A percentile compares a stretch with the other conserved stretches of the same genome.
Evolutionary conservation across 2,113 vertebrate genomes (phyloP).

Genomic region (Ascaphus truei): DNA sequence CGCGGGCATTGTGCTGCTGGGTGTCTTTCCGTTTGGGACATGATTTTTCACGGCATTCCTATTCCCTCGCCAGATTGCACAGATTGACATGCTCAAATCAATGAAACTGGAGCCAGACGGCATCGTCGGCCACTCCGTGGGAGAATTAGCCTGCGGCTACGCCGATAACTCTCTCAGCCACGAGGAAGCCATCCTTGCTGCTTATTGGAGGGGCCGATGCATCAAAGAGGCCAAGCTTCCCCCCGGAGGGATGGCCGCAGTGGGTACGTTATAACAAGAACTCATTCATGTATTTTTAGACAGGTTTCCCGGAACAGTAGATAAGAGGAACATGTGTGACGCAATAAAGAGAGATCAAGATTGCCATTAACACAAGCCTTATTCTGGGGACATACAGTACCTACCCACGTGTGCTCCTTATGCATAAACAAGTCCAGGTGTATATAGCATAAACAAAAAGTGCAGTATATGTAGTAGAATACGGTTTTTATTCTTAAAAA

Average conservation of each 20-base stretch:
- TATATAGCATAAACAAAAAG: no score
- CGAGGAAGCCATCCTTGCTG: constrained; percentile 76
- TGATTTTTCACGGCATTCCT: not conserved
- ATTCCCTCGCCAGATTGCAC: constrained; percentile 70
- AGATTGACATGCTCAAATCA: constrained; percentile 81
- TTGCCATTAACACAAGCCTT: no score
- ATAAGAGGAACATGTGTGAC: no score
- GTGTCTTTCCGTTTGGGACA: not conserved
- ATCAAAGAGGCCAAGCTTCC: constrained; percentile 87
- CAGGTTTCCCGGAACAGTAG: no score
- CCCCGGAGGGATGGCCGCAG: constrained; percentile 87
- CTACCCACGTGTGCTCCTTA: no score
- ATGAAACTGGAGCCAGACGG: constrained; percentile 84
- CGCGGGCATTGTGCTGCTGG: rapidly evolving
- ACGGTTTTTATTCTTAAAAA: no score
- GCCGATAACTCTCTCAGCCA: constrained; percentile 85
- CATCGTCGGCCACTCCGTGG: constrained; percentile 90
- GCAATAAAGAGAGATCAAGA: no score
- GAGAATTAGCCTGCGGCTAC: constrained; percentile 92
- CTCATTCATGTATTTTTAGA: no score
- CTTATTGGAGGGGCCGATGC: constrained; percentile 90
- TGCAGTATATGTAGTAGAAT: no score
- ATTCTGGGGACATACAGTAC: no score
- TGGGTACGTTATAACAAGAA: constrained; percentile 68
- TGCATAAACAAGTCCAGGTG: no score